Conservation (phyloP, 1,140 invertebrate species). For the Musca vetustissima region DNA sequence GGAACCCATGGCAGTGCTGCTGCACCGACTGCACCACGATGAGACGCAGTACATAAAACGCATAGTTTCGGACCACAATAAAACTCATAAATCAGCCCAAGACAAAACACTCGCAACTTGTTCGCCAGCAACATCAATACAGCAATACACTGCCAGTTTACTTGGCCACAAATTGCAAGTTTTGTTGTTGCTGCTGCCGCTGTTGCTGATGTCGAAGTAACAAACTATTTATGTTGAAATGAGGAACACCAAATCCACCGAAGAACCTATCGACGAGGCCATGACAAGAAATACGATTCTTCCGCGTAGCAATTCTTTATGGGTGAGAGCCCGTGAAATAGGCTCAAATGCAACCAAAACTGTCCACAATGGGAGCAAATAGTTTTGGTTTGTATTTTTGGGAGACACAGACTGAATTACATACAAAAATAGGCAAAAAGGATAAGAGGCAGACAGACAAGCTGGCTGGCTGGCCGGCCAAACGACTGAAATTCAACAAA, state of each 20-base stretch:
- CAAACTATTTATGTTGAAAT: too few species aligned
- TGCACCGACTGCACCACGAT: too few species aligned
- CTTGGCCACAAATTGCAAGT: too few species aligned
- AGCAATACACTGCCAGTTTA: background rate
- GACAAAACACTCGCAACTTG: constrained; percentile 21
- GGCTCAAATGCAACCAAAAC: constrained; percentile 6
- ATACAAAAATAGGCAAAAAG: too few species aligned
- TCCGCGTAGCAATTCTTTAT: constrained; percentile 4
- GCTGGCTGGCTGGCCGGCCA: too few species aligned
- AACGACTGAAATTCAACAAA: too few species aligned
- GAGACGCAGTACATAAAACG: constrained; percentile 21
- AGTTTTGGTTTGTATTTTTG: background rate
- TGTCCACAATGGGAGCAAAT: constrained; percentile 22
- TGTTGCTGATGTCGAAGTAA: too few species aligned
- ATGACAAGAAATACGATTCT: constrained; percentile 9
- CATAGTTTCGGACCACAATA: constrained; percentile 21
- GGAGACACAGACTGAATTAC: too few species aligned
- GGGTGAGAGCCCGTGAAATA: background rate
- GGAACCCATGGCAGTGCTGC: too few species aligned
- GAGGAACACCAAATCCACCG: constrained; percentile 2
- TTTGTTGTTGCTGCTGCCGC: too few species aligned
- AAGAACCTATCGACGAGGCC: background rate
- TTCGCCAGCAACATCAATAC: constrained; percentile 4
- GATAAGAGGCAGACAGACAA: too few species aligned
- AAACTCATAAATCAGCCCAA: constrained; percentile 20